Base-by-base conservation (phyloP, 1,140 invertebrate species). In the Penaeus japonicus region DNA sequence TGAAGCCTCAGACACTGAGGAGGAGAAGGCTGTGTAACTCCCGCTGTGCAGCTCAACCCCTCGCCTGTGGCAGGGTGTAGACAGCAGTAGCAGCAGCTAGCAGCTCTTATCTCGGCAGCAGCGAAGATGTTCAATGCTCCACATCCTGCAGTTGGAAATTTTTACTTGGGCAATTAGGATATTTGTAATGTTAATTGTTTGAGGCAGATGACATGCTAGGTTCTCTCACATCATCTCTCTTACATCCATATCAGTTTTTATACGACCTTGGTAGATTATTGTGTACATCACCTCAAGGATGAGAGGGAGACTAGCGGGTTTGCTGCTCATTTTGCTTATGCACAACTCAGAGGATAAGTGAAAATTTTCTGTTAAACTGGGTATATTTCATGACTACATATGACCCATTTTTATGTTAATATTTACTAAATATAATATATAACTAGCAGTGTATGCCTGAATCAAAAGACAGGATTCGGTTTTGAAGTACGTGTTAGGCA, bases 211-310 rank as follows among this genome's bases (percentile, higher is more conserved):
- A 27, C 35, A 53, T 78, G n/a, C 47, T 78, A 75, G 47, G 17
- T 77, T 24, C 59, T 78, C 30, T 54, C 20, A 53, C 53, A 22
- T 54, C 20, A 53, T 35, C 73, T 78, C 32, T 35, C 32, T 78
- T 85, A 75, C 65, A 75, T 59, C 73, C 84, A 78, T 85, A 78
- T 85, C 84, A 85, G 73, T 85, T 85, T 85, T 85, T 85, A 85
- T 85, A 85, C 54, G 84, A 70, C 73, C 84, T 32, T 85, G 70
- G 18, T 85, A 85, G 84, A 77, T 77, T 57, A 78, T 77, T 73
- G 39, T 75, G 70, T 85, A 77, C 47, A 85, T 85, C 24, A 78
- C 35, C 54, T 59, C n/a, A 78, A 27, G 84, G 73, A 78, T 32
- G 73, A 78, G 55, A 85, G 84, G 57, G 55, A 75, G 59, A 32